Conservation (phyloP, 2,888 invertebrate species). For the Lepidocyrtoides sp. region DNA sequence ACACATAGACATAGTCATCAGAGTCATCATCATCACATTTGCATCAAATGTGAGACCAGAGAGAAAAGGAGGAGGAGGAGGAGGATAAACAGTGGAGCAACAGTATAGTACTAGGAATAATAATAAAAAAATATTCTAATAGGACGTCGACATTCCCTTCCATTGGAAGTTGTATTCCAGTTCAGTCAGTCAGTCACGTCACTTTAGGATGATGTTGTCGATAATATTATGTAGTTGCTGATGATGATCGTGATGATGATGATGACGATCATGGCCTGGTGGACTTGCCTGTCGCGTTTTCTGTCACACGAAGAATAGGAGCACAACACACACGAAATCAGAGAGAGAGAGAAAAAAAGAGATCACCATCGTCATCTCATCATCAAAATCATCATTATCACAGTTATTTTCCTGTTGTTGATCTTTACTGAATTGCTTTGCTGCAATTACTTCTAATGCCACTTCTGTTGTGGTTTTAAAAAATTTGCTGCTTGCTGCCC, state of each 20-base stretch:
- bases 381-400: neutral
- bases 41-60: slow-evolving; percentile 40
- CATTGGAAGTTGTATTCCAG: neutral
- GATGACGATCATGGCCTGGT: slow-evolving; percentile 45
- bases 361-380: slow-evolving; percentile 20
- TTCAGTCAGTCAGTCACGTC: slow-evolving; percentile 18
- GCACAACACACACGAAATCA: slow-evolving; percentile 5
- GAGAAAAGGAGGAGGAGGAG: neutral
- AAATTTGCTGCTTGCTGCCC: neutral
- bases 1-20: neutral
- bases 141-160: slow-evolving; percentile 6
- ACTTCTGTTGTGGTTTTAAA: neutral
- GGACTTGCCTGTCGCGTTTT: slow-evolving; percentile 56
- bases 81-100: slow-evolving; percentile 25
- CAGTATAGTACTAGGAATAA: too few species aligned
- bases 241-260: slow-evolving; percentile 44
- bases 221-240: slow-evolving; percentile 3
- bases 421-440: neutral
- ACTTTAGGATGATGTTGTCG: slow-evolving; percentile 37
- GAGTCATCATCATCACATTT: neutral
- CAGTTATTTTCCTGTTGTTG: slow-evolving; percentile 48
- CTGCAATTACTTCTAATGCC: neutral
- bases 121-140: neutral
- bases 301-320: slow-evolving; percentile 62
- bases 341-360: slow-evolving; percentile 15